phyloP scores from a whole-genome alignment of 2,888 invertebrate genomes.

The Fragum sueziense region DNA sequence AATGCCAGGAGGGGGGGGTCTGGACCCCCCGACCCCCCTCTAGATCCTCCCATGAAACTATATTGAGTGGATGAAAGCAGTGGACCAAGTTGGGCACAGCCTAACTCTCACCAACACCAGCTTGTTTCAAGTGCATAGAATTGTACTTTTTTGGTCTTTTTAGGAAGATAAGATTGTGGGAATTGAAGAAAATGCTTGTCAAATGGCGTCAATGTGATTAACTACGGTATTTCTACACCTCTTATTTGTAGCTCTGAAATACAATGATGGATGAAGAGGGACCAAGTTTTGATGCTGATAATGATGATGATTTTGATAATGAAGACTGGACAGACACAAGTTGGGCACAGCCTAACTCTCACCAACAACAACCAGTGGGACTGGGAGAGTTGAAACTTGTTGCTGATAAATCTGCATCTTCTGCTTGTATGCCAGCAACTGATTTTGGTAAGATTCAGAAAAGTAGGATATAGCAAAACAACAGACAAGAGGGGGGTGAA shows the following conservation, averaged over 20 bases:
- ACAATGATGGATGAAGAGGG: neutral
- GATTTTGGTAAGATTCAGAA: too few species aligned
- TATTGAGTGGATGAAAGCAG: constrained; percentile 64
- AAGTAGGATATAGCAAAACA: too few species aligned
- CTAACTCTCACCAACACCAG: constrained; percentile 3
- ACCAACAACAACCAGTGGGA: neutral
- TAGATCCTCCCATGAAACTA: too few species aligned
- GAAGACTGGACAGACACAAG: constrained; percentile 61
- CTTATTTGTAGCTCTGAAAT: too few species aligned
- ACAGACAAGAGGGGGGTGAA: too few species aligned
- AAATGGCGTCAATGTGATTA: too few species aligned
- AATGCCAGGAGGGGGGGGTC: too few species aligned
- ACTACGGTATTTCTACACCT: too few species aligned
- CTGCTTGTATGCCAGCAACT: too few species aligned
- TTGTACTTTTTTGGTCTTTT: too few species aligned
- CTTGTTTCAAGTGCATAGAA: too few species aligned
- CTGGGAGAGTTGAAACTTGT: neutral
- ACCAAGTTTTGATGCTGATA: neutral
- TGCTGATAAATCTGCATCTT: neutral
- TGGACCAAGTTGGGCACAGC: constrained; percentile 54
- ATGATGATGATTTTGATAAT: constrained; percentile 25
- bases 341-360: constrained; percentile 46
- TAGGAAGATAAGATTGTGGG: neutral
- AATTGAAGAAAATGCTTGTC: neutral
- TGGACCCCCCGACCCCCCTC: too few species aligned